Conservation (phyloP, 2,113 vertebrate species). For the Ochotona curzoniae region DNA sequence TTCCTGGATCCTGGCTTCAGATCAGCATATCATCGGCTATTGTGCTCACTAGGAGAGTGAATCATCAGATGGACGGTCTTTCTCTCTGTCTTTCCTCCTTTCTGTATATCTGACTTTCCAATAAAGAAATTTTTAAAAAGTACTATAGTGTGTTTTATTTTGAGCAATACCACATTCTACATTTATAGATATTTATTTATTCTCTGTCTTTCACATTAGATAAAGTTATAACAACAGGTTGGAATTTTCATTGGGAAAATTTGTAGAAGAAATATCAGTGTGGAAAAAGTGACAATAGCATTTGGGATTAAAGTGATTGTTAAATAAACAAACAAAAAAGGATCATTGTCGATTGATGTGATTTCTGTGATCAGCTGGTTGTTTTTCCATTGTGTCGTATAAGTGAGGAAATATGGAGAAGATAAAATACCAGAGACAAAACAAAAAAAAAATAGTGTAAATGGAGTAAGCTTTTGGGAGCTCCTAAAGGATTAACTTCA, state of each 20-base stretch:
- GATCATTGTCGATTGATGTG: background rate
- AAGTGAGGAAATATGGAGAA: background rate
- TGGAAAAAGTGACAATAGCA: background rate
- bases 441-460: background rate
- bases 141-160: slow-evolving; percentile 18
- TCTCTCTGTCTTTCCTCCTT: too few relatives aligned
- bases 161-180: background rate
- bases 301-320: background rate
- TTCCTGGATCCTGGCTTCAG: too few relatives aligned
- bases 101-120: too few relatives aligned
- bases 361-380: background rate
- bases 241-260: background rate
- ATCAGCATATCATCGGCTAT: too few relatives aligned
- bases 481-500: slow-evolving; percentile 27
- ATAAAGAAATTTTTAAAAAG: too few relatives aligned
- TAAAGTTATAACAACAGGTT: background rate
- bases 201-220: slow-evolving; percentile 2
- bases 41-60: too few relatives aligned
- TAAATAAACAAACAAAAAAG: background rate
- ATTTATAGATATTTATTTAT: slow-evolving; percentile 27
- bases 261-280: background rate
- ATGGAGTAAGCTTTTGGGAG: background rate
- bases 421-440: background rate
- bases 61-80: too few relatives aligned
- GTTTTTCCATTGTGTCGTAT: background rate